phyloP scores from a whole-genome alignment of 2,113 vertebrate species.

The Erythrocercus mccallii region DNA sequence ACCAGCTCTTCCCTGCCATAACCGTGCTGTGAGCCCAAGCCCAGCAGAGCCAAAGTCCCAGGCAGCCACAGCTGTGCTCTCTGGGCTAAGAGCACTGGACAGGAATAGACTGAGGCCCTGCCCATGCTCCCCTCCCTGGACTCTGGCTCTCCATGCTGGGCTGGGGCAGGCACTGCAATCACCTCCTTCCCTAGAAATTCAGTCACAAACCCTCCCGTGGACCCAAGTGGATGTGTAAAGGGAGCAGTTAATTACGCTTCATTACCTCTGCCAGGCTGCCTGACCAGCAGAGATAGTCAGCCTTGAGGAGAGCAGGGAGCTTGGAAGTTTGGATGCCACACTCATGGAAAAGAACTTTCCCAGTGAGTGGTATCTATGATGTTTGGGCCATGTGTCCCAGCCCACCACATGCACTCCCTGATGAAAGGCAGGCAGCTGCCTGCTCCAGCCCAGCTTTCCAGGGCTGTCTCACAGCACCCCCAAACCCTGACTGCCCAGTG shows the following conservation, averaged over 20 bases:
- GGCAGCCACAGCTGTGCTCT: fast-evolving
- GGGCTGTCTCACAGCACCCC: background rate
- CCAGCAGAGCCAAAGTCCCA: background rate
- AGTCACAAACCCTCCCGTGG: background rate
- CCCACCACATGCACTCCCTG: fast-evolving
- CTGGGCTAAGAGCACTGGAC: background rate
- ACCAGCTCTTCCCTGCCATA: background rate
- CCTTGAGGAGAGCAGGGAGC: background rate
- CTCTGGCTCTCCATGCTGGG: background rate
- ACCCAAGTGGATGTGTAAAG: background rate
- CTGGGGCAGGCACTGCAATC: background rate
- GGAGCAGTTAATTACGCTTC: background rate
- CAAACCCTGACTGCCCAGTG: background rate
- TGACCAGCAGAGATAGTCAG: background rate
- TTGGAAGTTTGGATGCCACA: background rate
- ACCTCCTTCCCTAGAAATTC: background rate
- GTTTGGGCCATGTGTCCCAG: fast-evolving
- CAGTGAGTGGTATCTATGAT: fast-evolving
- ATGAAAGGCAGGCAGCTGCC: background rate
- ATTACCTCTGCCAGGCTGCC: background rate
- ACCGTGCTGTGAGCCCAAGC: background rate
- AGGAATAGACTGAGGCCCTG: background rate
- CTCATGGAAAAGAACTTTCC: background rate
- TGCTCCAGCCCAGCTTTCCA: background rate
- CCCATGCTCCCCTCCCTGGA: fast-evolving